These are phyloP conservation scores for Gambusia yucatana DNA, from an alignment of 2,797 vertebrate genomes.

Conservation along the genomic window DNA sequence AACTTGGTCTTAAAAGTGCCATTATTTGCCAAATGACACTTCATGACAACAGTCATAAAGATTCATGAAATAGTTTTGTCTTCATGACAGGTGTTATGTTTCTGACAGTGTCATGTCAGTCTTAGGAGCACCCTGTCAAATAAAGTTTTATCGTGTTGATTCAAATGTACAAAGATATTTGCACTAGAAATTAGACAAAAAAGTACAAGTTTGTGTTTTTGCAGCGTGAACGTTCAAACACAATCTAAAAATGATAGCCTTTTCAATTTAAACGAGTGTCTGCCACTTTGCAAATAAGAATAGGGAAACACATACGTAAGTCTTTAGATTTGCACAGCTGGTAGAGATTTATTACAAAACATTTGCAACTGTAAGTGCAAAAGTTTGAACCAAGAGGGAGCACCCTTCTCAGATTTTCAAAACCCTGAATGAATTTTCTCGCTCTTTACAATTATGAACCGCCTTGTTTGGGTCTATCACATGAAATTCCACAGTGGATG, in stretches of 20 bases:
- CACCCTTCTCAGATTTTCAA: neutral
- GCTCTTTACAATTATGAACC: neutral
- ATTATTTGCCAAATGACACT: no score
- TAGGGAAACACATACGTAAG: neutral
- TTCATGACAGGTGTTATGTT: no score
- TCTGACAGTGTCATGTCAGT: no score
- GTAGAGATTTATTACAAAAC: neutral
- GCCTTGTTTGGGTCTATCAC: neutral
- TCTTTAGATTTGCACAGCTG: neutral
- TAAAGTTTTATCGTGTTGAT: no score
- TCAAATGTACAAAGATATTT: no score
- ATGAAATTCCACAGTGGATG: neutral
- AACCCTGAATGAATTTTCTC: neutral
- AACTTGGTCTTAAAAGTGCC: no score
- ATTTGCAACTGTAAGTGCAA: neutral
- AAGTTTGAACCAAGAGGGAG: neutral
- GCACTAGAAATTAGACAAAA: no score
- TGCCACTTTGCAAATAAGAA: neutral
- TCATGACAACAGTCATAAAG: no score
- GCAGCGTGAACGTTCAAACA: no score
- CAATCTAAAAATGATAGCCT: neutral
- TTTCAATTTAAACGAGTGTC: neutral
- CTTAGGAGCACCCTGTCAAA: no score
- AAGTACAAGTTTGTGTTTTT: no score
- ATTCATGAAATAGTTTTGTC: no score